Evolutionary conservation across 1,140 invertebrate species (phyloP).

Genomic region (Lepidostoma basale): DNA sequence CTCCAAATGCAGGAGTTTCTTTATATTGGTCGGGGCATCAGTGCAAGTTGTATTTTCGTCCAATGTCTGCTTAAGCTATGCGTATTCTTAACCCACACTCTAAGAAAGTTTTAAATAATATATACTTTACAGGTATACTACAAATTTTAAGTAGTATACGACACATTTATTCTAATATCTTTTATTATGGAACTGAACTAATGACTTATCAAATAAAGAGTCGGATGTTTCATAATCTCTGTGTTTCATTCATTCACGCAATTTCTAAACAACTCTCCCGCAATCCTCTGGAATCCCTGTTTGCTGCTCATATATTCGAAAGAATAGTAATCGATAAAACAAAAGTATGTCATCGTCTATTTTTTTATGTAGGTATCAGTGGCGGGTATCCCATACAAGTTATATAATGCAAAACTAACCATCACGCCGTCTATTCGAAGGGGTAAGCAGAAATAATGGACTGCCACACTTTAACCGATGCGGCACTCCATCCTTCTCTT

Average conservation of each 20-base stretch:
- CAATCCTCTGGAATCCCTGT: not conserved
- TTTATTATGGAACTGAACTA: slow-evolving; percentile 44
- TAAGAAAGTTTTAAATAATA: slow-evolving; percentile 23
- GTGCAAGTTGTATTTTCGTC: slow-evolving; percentile 11
- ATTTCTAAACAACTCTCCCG: not conserved
- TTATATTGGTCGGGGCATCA: not conserved
- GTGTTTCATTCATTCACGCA: slow-evolving; percentile 18
- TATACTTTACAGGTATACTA: slow-evolving; percentile 37
- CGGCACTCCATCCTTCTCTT: too few species aligned
- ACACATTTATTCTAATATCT: slow-evolving; percentile 40
- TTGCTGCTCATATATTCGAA: too few species aligned
- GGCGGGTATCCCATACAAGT: too few species aligned
- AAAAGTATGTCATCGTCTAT: too few species aligned
- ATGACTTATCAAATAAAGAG: slow-evolving; percentile 44
- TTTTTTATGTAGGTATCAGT: too few species aligned
- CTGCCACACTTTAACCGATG: too few species aligned
- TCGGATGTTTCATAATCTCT: slow-evolving; percentile 39
- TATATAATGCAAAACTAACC: too few species aligned
- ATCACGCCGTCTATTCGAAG: too few species aligned
- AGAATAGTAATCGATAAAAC: too few species aligned
- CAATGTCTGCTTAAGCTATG: not conserved
- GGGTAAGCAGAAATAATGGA: too few species aligned
- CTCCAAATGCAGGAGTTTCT: not conserved
- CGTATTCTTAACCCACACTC: not conserved
- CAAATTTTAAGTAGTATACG: slow-evolving; percentile 34